A percentile compares a stretch with the other conserved stretches of the same genome.
phyloP scores from a whole-genome alignment of 2,888 invertebrate genomes.

The Linyphia triangularis region DNA sequence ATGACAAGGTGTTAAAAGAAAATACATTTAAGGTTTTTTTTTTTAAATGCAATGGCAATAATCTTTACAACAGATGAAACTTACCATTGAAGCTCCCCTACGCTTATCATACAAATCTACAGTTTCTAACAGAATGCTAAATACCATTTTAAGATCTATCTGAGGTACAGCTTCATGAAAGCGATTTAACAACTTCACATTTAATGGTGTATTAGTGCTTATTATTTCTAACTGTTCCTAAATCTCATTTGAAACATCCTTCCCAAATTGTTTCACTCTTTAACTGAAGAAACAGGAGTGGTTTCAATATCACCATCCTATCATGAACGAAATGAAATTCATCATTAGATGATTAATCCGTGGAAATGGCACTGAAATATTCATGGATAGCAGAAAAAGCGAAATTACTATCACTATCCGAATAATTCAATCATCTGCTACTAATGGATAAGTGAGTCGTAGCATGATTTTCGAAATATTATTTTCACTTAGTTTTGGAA shows the following conservation, averaged over 20 bases:
- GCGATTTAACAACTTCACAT: too few relatives aligned
- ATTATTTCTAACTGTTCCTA: too few relatives aligned
- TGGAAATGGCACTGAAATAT: conserved; percentile 37
- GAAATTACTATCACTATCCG: conserved; percentile 14
- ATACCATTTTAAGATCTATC: too few relatives aligned
- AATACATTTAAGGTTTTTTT: too few relatives aligned
- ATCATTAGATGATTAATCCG: conserved; percentile 48
- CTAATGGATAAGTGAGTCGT: conserved; percentile 31
- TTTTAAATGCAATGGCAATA: too few relatives aligned
- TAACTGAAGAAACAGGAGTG: conserved; percentile 8
- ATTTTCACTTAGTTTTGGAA: background rate
- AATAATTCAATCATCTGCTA: conserved; percentile 46
- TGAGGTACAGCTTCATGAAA: too few relatives aligned
- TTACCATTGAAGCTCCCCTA: too few relatives aligned
- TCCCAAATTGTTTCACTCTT: background rate
- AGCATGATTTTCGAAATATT: background rate
- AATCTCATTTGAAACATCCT: background rate
- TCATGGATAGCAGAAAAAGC: conserved; percentile 36
- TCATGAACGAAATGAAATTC: conserved; percentile 36
- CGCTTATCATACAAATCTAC: too few relatives aligned
- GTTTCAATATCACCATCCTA: conserved; percentile 10
- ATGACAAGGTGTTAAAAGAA: too few relatives aligned
- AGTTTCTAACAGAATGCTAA: too few relatives aligned
- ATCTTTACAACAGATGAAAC: too few relatives aligned
- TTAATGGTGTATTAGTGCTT: too few relatives aligned